Evolutionary conservation across 2,113 vertebrate species (phyloP).

Genomic region (Ascaphus truei): DNA sequence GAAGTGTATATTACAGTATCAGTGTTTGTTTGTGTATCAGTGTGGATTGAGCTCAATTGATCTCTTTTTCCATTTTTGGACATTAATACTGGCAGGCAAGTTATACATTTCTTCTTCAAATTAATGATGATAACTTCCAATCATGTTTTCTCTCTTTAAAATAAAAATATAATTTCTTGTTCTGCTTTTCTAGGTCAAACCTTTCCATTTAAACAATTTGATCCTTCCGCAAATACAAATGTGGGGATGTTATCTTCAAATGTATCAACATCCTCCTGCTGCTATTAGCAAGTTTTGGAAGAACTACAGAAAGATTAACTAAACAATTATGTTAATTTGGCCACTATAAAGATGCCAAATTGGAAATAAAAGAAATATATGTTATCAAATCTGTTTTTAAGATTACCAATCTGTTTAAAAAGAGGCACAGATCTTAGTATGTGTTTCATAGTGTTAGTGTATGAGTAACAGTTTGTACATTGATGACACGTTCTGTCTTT

Average conservation of each 20-base stretch:
- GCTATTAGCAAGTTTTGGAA: conserved; percentile 25
- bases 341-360: conserved; percentile 16
- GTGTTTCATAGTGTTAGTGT: background rate
- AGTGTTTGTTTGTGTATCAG: too few relatives aligned
- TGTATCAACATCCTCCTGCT: conserved; percentile 31
- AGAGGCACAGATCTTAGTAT: background rate
- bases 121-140: too few relatives aligned
- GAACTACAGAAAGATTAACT: conserved; percentile 25
- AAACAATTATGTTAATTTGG: conserved; percentile 30
- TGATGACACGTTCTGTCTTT: background rate
- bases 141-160: too few relatives aligned
- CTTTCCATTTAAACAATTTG: conserved; percentile 10
- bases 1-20: too few relatives aligned
- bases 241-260: conserved; percentile 8
- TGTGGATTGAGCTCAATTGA: too few relatives aligned
- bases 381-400: conserved; percentile 17
- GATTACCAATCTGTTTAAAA: conserved; percentile 20
- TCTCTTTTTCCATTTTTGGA: too few relatives aligned
- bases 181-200: conserved; percentile 3
- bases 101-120: too few relatives aligned
- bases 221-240: conserved; percentile 26
- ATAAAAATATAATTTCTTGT: background rate
- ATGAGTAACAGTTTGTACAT: background rate
- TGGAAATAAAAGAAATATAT: conserved; percentile 15
- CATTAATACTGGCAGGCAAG: too few relatives aligned